Base-by-base conservation (phyloP, 2,888 invertebrate species). In the Aplocera efformata region DNA sequence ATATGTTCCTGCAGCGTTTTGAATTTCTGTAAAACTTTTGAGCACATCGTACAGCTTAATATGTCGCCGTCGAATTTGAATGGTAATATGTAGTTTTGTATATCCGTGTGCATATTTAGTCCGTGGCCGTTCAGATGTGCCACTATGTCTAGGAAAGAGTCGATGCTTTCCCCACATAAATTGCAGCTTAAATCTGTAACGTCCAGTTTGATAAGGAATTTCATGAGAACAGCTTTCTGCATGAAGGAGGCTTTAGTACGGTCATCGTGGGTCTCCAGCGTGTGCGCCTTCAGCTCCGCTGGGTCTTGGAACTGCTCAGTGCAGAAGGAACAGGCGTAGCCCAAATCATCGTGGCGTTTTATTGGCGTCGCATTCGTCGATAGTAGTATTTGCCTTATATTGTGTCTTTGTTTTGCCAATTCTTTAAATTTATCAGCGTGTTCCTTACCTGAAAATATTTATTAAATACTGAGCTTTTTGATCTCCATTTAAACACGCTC, bases 321-420 rank as follows among this genome's bases (percentile, higher is more conserved):
- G 43, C 81, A 81, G 47, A 67, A 79, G 8, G 50, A 58, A 33
- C 80, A 82, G 0, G 50, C 53, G 48, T 78, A 81, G 0, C 77
- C 77, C 6, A 60, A 50, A 0, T 67, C 71, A 10, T 61, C 62
- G 22, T 61, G 61, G 3, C 59, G 56, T 9, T 62, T 48, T 4
- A 82, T 53, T 0, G 78, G 77, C 1, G 80, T 82, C 0, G 79
- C 80, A 32, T 78, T 80, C 0, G 80, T 66, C 36, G 51, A 60
- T 3, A 48, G 41, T 1, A 79, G 45, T 11, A 80, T 63, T 31
- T 58, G 58, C 32, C 42, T 51, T n/a, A 73, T 44, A 36, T 79
- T 78, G 3, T 50, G 49, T 10, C 60, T 50, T 32, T 76, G 77
- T 43, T 74, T 74, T 10, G 27, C 10, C 17, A 61, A 32, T 42